Conservation (phyloP, 1,140 invertebrate genomes). For the Drosophila busckii region DNA sequence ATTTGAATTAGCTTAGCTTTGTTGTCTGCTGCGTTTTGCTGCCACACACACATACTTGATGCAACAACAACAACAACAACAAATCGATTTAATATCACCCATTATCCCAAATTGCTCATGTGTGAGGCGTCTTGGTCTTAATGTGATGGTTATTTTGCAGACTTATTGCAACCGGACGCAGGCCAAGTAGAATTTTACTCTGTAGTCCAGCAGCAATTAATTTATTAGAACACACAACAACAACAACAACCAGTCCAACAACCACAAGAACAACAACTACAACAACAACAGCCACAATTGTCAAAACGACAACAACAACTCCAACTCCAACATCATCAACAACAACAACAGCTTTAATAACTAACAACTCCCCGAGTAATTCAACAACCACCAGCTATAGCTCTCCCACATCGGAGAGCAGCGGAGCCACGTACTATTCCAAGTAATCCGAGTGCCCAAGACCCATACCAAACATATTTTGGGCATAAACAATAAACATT, state of each 20-base stretch:
- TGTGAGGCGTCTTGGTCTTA: constrained; percentile 11
- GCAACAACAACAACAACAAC: too few species aligned
- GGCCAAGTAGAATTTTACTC: constrained; percentile 76
- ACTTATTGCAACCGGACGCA: constrained; percentile 75
- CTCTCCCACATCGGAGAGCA: constrained; percentile 61
- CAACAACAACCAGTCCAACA: constrained; percentile 44
- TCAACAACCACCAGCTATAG: constrained; percentile 37
- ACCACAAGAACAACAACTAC: constrained; percentile 35
- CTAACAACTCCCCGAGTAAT: constrained; percentile 25
- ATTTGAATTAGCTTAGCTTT: too few species aligned
- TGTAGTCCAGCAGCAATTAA: constrained; percentile 65
- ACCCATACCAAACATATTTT: constrained; percentile 14
- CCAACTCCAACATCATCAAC: constrained; percentile 12
- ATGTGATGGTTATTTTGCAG: constrained; percentile 58
- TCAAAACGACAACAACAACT: constrained; percentile 10
- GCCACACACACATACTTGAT: too few species aligned
- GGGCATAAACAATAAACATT: constrained; percentile 20
- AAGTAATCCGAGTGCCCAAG: constrained; percentile 53
- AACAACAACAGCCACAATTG: constrained; percentile 33
- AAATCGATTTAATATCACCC: constrained; percentile 13
- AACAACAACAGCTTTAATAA: constrained; percentile 10
- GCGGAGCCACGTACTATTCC: constrained; percentile 45
- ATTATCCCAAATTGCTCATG: constrained; percentile 8
- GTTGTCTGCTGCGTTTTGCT: too few species aligned
- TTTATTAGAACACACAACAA: constrained; percentile 51